phyloP scores from a whole-genome alignment of 37 sponge, comb jelly and placozoan genomes.

The Petrosia ficiformis region DNA sequence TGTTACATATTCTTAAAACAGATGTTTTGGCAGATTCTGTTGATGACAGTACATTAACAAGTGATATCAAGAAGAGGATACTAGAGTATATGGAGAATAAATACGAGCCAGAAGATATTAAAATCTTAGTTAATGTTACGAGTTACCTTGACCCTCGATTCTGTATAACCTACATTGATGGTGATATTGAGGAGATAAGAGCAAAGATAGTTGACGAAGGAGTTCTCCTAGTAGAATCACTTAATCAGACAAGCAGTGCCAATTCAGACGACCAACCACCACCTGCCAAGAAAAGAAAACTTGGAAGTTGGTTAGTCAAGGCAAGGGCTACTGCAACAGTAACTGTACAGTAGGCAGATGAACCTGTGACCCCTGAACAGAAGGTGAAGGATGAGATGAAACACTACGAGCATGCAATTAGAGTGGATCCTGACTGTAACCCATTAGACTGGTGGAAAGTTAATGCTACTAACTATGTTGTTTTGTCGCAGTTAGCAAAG shows the following conservation, averaged over 20 bases:
- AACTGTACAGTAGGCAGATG: too few species aligned
- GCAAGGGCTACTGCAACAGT: too few species aligned
- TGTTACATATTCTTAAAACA: slow-evolving; percentile 13
- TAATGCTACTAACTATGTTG: too few species aligned
- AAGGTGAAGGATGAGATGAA: slow-evolving; percentile 1
- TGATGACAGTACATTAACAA: slow-evolving; percentile 20
- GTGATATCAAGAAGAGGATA: slow-evolving; percentile 27
- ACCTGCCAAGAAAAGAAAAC: too few species aligned
- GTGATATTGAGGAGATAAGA: too few species aligned
- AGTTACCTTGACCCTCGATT: too few species aligned
- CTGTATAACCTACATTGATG: too few species aligned
- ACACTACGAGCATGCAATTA: background rate
- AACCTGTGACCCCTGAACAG: background rate
- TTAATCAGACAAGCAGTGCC: too few species aligned
- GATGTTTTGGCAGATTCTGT: slow-evolving; percentile 5
- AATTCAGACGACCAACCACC: too few species aligned
- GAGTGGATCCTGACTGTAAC: slow-evolving; percentile 4
- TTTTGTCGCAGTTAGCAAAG: slow-evolving; percentile 29
- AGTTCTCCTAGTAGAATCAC: too few species aligned
- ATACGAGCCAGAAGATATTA: slow-evolving; percentile 10
- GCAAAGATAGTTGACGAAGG: too few species aligned
- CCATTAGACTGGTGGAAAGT: slow-evolving; percentile 19
- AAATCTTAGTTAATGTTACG: background rate
- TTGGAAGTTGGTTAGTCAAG: too few species aligned
- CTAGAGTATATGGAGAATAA: slow-evolving; percentile 1